Conservation (phyloP, 2,113 vertebrate species). For the Microcebus lehilahytsara region DNA sequence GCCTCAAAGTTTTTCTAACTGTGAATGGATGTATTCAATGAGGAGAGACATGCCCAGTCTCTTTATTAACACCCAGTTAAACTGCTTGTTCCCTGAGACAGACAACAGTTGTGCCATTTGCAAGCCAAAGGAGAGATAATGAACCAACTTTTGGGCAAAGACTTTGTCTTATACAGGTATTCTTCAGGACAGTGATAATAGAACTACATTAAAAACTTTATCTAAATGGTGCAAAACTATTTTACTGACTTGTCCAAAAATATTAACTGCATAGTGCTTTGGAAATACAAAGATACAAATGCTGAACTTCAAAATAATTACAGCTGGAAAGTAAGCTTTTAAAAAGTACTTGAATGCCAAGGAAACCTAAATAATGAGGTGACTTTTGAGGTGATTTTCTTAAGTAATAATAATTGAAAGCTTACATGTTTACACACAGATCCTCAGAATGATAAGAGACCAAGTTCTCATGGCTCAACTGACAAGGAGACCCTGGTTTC, state of each 20-base stretch:
- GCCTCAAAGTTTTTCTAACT: background rate
- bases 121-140: background rate
- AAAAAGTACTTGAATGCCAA: background rate
- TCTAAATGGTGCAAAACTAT: background rate
- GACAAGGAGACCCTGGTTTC: background rate
- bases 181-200: background rate
- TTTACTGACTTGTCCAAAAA: background rate
- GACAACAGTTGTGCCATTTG: background rate
- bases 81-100: background rate
- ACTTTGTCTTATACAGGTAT: background rate
- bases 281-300: background rate
- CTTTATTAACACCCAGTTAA: background rate
- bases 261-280: slow-evolving; percentile 17
- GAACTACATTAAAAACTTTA: background rate
- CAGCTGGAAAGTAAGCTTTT: background rate
- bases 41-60: background rate
- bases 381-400: background rate
- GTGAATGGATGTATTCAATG: background rate
- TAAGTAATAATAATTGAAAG: background rate
- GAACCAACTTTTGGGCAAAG: background rate
- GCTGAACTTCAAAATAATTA: slow-evolving; percentile 18
- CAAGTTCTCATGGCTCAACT: background rate
- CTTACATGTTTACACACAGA: background rate
- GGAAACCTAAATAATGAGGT: background rate
- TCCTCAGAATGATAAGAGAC: background rate